Percentiles rank a stretch among this genome's conserved stretches.
Evolutionary conservation across 2,888 invertebrate species (phyloP).

Genomic region (Candidula unifasciata): DNA sequence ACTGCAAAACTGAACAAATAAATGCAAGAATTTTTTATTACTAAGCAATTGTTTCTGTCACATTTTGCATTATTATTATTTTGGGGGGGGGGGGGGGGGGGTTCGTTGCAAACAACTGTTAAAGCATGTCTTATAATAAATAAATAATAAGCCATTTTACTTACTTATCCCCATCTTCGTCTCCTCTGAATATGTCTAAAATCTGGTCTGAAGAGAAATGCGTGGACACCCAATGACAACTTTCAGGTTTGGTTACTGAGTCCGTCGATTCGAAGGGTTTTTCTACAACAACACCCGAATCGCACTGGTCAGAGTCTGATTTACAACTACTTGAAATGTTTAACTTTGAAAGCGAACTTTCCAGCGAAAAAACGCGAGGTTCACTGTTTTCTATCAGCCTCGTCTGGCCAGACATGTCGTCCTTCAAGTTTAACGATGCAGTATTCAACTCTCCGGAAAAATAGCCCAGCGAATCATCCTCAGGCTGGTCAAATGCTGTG

Average conservation of each 20-base stretch:
- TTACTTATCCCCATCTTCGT: constrained; percentile 73
- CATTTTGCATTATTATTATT: too few relatives aligned
- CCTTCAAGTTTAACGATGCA: neutral
- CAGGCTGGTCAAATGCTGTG: neutral
- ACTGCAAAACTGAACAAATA: too few relatives aligned
- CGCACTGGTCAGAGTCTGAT: constrained; percentile 14
- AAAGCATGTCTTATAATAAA: too few relatives aligned
- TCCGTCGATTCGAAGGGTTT: neutral
- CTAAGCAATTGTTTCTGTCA: too few relatives aligned
- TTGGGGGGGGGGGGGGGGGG: too few relatives aligned
- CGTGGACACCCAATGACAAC: constrained; percentile 30
- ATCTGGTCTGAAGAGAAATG: constrained; percentile 45
- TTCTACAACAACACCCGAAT: constrained; percentile 42
- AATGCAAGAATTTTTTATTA: too few relatives aligned
- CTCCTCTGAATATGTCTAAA: constrained; percentile 61
- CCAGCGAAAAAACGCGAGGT: constrained; percentile 1
- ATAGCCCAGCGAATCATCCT: constrained; percentile 36
- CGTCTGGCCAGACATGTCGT: neutral
- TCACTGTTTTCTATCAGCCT: neutral
- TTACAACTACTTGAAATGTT: constrained; percentile 17
- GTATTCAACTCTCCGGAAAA: constrained; percentile 15
- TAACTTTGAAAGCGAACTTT: constrained; percentile 39
- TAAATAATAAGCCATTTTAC: too few relatives aligned
- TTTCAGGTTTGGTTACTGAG: neutral
- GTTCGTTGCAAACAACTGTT: too few relatives aligned